Evolutionary conservation across 2,797 vertebrate species (phyloP).

Genomic region (Trachurus trachurus): DNA sequence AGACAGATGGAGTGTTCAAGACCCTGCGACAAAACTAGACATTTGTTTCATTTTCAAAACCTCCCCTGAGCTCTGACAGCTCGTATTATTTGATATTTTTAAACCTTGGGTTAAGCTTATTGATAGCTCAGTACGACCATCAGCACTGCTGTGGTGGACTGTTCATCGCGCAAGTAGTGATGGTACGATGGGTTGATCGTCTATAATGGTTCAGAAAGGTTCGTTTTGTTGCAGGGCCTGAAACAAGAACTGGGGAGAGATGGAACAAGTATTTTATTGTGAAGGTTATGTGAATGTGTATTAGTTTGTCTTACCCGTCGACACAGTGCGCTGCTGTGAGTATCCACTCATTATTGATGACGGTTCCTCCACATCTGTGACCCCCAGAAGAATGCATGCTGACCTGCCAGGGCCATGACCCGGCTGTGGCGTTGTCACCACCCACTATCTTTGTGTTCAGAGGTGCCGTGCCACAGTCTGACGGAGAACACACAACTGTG

Average conservation of each 20-base stretch:
- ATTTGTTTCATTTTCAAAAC: not conserved
- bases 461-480: slow-evolving; percentile 77
- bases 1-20: no score
- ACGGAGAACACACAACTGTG: not conserved
- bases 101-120: no score
- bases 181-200: no score
- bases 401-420: slow-evolving; percentile 82
- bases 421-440: slow-evolving; percentile 55
- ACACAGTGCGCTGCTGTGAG: slow-evolving; percentile 81
- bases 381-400: not conserved
- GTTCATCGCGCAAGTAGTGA: not conserved
- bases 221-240: no score
- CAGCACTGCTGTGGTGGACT: not conserved
- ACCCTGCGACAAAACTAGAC: no score
- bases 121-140: no score
- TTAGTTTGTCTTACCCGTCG: slow-evolving; percentile 39
- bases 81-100: no score
- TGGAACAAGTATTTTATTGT: not conserved
- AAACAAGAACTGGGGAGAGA: not conserved
- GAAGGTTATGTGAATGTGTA: not conserved
- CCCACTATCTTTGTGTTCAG: slow-evolving; percentile 75
- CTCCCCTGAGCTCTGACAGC: no score
- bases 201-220: no score
- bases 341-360: slow-evolving; percentile 79
- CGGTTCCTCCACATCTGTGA: slow-evolving; percentile 79